A percentile compares a stretch with the other conserved stretches of the same genome.
Evolutionary conservation across 2,888 invertebrate species (phyloP).

Genomic region (Dryococelus australis): DNA sequence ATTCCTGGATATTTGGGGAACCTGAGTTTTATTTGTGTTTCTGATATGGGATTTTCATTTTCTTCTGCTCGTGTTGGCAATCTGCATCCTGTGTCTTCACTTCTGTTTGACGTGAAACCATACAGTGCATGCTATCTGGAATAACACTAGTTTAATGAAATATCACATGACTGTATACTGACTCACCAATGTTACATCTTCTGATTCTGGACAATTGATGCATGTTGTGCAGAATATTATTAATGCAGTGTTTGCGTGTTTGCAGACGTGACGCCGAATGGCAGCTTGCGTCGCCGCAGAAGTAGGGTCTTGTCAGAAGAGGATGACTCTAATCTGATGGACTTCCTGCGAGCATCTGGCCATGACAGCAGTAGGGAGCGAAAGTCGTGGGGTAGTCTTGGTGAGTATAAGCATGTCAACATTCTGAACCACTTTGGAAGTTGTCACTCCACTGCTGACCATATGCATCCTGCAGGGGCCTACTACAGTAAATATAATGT

Average conservation of each 20-base stretch:
- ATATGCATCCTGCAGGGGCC: too few species aligned
- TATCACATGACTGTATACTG: not conserved
- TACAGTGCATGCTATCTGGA: not conserved
- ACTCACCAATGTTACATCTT: not conserved
- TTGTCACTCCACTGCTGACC: too few species aligned
- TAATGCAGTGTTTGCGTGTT: not conserved
- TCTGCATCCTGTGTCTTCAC: not conserved
- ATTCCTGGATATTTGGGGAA: too few species aligned
- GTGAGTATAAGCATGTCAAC: slow-evolving; percentile 58
- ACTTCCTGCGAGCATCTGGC: slow-evolving; percentile 80
- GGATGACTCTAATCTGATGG: slow-evolving; percentile 86
- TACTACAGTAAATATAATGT: too few species aligned
- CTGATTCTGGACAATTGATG: not conserved
- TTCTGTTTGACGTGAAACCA: not conserved
- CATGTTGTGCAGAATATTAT: not conserved
- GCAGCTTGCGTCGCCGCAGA: slow-evolving; percentile 81
- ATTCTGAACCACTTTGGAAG: not conserved
- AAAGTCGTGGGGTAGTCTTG: slow-evolving; percentile 84
- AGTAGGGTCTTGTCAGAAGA: slow-evolving; percentile 83
- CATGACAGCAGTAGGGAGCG: slow-evolving; percentile 76
- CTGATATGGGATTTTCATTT: not conserved
- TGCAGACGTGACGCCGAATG: slow-evolving; percentile 87
- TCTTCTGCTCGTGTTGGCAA: not conserved
- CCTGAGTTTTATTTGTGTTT: too few species aligned
- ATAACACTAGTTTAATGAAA: not conserved